Evolutionary conservation across 2,113 vertebrate genomes (phyloP).

Genomic region (Ibidorhyncha struthersii): DNA sequence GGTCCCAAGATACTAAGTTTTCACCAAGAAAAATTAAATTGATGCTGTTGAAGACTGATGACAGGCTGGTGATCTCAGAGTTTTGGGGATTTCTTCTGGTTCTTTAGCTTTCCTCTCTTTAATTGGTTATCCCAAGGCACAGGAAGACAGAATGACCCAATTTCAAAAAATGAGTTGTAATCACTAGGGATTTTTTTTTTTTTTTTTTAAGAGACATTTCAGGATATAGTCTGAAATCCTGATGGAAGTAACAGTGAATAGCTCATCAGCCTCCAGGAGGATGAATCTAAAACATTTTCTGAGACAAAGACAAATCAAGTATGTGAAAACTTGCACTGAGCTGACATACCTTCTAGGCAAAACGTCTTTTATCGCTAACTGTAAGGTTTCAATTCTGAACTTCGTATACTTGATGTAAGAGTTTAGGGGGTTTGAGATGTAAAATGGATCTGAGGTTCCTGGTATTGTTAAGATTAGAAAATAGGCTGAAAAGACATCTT

Average conservation of each 20-base stretch:
- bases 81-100: not conserved
- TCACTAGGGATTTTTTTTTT: not conserved
- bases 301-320: conserved; percentile 55
- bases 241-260: conserved; percentile 23
- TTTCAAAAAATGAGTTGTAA: conserved; percentile 58
- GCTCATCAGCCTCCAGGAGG: conserved; percentile 42
- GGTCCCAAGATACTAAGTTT: conserved; percentile 16
- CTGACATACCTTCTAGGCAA: conserved; percentile 44
- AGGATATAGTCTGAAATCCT: conserved; percentile 30
- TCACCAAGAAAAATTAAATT: not conserved
- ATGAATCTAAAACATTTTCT: conserved; percentile 3
- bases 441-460: conserved; percentile 23
- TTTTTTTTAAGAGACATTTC: not conserved
- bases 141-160: conserved; percentile 43
- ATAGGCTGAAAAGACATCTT: conserved; percentile 33
- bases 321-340: conserved; percentile 31
- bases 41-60: not conserved
- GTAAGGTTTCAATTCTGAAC: conserved; percentile 44
- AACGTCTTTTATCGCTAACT: conserved; percentile 30
- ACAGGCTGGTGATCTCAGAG: not conserved
- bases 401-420: conserved; percentile 7
- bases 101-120: conserved; percentile 21
- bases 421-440: not conserved
- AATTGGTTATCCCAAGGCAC: conserved; percentile 54
- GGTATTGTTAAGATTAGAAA: conserved; percentile 48